Evolutionary conservation across 2,888 invertebrate species (phyloP), one percentile per base, ranked within the genome.

Genomic region (Drosophila anomalipes): DNA sequence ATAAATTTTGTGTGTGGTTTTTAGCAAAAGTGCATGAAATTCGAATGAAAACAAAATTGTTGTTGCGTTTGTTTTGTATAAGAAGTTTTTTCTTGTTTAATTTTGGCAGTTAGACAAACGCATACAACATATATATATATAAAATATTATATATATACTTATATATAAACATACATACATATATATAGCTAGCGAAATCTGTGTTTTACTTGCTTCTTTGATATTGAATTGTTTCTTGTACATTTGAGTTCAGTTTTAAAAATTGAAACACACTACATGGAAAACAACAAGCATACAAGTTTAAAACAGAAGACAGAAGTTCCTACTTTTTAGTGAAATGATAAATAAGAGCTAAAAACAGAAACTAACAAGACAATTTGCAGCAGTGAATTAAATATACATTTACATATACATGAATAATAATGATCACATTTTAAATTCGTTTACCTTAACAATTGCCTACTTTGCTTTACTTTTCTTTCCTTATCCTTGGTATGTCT

Each of bases 251-350:
- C 51, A 80, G 70, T 70, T 81, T 65, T 19, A 9, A 58, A 70
- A 74, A 70, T 69, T 63, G 53, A 72, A 51, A 62, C 49, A 75
- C 69, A 81, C 74, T 58, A 70, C 56, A 65, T 28, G n/a, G 44
- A 65, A 61, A 66, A 51, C 33, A 77, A 76, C 56, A 61, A 82
- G 71, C 69, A 73, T 66, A 74, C 70, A 71, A 74, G 74, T 77
- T 83, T 66, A 67, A 61, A 59, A 70, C 72, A 89, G 81, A 83
- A 90, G 89, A 82, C 89, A 84, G 87, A 87, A 87, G 87, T 88
- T 88, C 87, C 91, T 90, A 88, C 81, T 90, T 90, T 88, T 89
- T 88, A 88, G 91, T 89, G 78, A 90, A 89, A 83, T 77, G 70
- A 74, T 71, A 66, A 64, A 70, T 65, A 49, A 77, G 53, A 58